Evolutionary conservation across 2,113 vertebrate species (phyloP).

Genomic region (Myotis yumanensis): DNA sequence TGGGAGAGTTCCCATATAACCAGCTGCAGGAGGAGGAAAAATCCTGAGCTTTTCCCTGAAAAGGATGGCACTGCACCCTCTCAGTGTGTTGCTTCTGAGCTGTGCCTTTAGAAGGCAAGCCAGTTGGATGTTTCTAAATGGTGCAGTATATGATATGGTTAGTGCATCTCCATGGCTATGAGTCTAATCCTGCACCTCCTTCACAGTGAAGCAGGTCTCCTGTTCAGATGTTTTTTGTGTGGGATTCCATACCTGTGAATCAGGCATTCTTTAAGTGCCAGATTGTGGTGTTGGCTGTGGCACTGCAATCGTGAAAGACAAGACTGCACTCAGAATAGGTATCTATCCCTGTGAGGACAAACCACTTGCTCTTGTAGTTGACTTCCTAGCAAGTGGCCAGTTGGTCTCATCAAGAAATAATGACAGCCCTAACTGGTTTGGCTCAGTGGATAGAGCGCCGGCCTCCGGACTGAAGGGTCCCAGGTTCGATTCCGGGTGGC

Average conservation of each 20-base stretch:
- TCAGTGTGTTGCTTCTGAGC: not conserved
- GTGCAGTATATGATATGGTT: not conserved
- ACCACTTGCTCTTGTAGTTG: not conserved
- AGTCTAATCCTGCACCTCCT: not conserved
- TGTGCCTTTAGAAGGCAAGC: not conserved
- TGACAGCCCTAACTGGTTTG: too few relatives aligned
- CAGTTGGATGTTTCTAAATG: not conserved
- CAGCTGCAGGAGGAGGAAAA: not conserved
- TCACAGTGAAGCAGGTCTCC: not conserved
- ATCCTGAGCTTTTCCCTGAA: not conserved
- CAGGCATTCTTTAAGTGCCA: not conserved
- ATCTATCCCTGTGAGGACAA: not conserved
- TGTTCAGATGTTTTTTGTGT: conserved; percentile 33
- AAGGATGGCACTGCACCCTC: not conserved
- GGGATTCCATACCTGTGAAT: not conserved
- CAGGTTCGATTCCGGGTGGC: not conserved
- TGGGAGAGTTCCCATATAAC: not conserved
- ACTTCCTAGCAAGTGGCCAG: not conserved
- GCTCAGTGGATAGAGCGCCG: too few relatives aligned
- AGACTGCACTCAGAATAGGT: not conserved
- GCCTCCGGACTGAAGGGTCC: too few relatives aligned
- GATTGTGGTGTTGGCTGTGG: not conserved
- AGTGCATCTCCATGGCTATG: not conserved
- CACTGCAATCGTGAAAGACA: not conserved
- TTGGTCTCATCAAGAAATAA: conserved; percentile 43